phyloP scores from a whole-genome alignment of 1,140 invertebrate genomes.

The Cephus cinctus region DNA sequence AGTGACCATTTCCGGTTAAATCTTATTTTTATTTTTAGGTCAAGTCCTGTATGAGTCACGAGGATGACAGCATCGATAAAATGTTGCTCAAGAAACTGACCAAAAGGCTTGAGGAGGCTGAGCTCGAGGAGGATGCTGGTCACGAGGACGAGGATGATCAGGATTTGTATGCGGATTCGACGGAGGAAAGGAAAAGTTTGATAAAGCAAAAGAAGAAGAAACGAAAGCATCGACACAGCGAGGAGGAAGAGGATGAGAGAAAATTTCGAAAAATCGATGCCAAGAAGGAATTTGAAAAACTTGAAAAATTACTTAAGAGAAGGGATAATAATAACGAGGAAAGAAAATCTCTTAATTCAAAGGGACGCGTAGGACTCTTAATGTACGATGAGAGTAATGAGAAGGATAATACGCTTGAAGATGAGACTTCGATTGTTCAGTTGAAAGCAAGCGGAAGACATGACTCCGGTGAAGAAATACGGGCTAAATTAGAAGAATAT shows the following conservation, averaged over 20 bases:
- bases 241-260: slow-evolving; percentile 14
- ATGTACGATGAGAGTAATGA: background rate
- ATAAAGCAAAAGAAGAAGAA: slow-evolving; percentile 9
- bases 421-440: background rate
- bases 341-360: slow-evolving; percentile 1
- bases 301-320: slow-evolving; percentile 15
- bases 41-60: slow-evolving; percentile 28
- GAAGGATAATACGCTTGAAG: background rate
- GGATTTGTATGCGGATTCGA: background rate
- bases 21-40: slow-evolving; percentile 30
- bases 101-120: slow-evolving; percentile 7
- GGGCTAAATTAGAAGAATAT: slow-evolving; percentile 32
- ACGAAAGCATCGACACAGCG: slow-evolving; percentile 12
- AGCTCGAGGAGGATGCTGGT: slow-evolving; percentile 3
- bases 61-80: slow-evolving; percentile 17
- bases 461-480: slow-evolving; percentile 25
- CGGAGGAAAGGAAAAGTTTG: background rate
- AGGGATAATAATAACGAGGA: slow-evolving; percentile 11
- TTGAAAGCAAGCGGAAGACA: background rate
- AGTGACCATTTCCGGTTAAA: no score
- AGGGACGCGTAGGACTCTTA: background rate
- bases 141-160: slow-evolving; percentile 9
- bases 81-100: slow-evolving; percentile 17
- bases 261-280: slow-evolving; percentile 17
- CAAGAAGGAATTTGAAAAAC: slow-evolving; percentile 7